Percentiles rank a stretch among this genome's conserved stretches.
Conservation (phyloP, 92 coral and sea anemone genomes). For the Phenganax stokvisi region DNA sequence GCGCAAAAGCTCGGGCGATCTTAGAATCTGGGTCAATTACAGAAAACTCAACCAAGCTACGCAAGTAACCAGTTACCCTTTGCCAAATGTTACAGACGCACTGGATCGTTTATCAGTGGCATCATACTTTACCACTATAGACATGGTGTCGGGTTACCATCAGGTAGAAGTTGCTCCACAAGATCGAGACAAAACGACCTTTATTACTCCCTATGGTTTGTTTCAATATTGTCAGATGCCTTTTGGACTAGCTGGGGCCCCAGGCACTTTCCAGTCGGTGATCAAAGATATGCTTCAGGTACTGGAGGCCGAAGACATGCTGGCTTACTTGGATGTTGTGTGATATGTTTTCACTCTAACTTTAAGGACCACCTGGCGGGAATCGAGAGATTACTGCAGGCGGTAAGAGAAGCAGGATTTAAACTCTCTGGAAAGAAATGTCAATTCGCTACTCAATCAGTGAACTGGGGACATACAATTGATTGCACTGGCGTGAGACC, state of each 20-base stretch:
- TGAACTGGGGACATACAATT: constrained; percentile 47
- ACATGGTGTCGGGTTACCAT: constrained; percentile 47
- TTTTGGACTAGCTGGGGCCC: constrained; percentile 51
- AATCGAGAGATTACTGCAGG: constrained; percentile 35
- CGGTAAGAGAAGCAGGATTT: constrained; percentile 45
- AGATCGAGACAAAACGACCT: constrained; percentile 46
- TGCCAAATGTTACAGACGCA: constrained; percentile 34
- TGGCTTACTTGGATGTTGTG: constrained; percentile 53
- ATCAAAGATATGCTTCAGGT: neutral
- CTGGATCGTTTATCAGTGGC: constrained; percentile 42
- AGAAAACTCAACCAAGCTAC: constrained; percentile 41
- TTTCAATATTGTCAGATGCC: constrained; percentile 52
- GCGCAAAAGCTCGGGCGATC: too few species aligned
- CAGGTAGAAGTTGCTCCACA: constrained; percentile 48
- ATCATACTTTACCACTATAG: constrained; percentile 43
- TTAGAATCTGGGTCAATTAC: neutral
- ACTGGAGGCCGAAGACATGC: constrained; percentile 42
- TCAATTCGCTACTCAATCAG: constrained; percentile 47
- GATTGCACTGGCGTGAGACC: constrained; percentile 48
- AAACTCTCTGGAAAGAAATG: constrained; percentile 51
- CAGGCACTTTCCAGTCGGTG: constrained; percentile 47
- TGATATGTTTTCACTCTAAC: constrained; percentile 46
- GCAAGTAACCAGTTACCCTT: constrained; percentile 42
- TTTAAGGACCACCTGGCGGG: constrained; percentile 49
- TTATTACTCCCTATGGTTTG: constrained; percentile 51